Conservation (phyloP, 2,888 invertebrate species). For the Spilarctia lutea region DNA sequence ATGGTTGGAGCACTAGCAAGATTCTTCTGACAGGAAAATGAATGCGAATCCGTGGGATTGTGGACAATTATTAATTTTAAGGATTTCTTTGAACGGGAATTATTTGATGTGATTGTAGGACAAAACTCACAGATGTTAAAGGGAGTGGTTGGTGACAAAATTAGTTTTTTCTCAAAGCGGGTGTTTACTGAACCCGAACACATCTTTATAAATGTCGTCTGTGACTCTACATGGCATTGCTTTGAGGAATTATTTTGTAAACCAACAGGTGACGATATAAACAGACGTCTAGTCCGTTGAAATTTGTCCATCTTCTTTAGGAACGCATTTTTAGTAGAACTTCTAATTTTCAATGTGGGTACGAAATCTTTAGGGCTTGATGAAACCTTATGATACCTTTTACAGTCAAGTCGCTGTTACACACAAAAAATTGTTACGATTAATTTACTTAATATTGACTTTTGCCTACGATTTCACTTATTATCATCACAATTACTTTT, state of each 20-base stretch:
- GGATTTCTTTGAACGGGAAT: neutral
- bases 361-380: neutral
- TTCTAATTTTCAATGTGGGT: neutral
- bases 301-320: slow-evolving; percentile 1
- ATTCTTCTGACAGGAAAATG: neutral
- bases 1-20: neutral
- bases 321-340: neutral
- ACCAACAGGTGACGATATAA: neutral
- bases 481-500: neutral
- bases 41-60: neutral
- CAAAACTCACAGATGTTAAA: neutral
- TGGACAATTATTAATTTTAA: neutral
- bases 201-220: neutral
- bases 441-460: neutral
- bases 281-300: neutral
- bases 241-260: neutral
- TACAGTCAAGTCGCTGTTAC: neutral
- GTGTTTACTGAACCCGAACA: neutral
- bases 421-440: neutral
- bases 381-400: neutral
- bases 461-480: neutral
- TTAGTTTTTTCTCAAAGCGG: neutral
- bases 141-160: neutral
- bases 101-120: neutral
- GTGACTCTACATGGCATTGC: neutral